Conservation (phyloP, 2,113 vertebrate genomes). For the Perca fluviatilis region DNA sequence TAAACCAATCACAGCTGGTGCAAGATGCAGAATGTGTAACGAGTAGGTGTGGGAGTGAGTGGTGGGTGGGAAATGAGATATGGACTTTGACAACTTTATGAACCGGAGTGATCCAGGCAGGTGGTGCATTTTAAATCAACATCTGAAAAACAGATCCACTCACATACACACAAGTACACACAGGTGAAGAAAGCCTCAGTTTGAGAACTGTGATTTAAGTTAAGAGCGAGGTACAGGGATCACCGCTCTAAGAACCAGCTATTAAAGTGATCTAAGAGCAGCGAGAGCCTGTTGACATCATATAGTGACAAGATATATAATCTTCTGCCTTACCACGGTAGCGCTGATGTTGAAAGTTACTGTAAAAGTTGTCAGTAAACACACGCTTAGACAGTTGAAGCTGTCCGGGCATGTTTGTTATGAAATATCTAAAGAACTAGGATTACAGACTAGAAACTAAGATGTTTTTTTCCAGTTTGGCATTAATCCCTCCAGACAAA, state of each 20-base stretch:
- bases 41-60: slow-evolving; percentile 34
- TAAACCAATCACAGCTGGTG: slow-evolving; percentile 61
- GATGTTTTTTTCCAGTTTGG: slow-evolving; percentile 20
- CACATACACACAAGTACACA: slow-evolving; percentile 3
- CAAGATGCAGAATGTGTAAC: slow-evolving; percentile 56
- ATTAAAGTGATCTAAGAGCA: slow-evolving; percentile 42
- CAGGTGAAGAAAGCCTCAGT: background rate
- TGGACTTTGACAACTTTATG: slow-evolving; percentile 19
- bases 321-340: slow-evolving; percentile 28
- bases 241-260: slow-evolving; percentile 27
- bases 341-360: background rate
- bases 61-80: slow-evolving; percentile 6
- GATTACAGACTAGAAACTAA: slow-evolving; percentile 22
- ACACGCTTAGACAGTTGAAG: slow-evolving; percentile 23
- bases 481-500: slow-evolving; percentile 18
- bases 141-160: background rate
- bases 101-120: background rate
- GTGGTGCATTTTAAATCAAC: background rate
- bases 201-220: slow-evolving; percentile 7
- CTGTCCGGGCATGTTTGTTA: slow-evolving; percentile 66
- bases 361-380: slow-evolving; percentile 20
- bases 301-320: slow-evolving; percentile 22
- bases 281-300: slow-evolving; percentile 36
- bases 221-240: slow-evolving; percentile 17
- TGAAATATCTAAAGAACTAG: slow-evolving; percentile 23